Conservation (phyloP, 1,140 invertebrate species). For the Drosophila tsacasi region DNA sequence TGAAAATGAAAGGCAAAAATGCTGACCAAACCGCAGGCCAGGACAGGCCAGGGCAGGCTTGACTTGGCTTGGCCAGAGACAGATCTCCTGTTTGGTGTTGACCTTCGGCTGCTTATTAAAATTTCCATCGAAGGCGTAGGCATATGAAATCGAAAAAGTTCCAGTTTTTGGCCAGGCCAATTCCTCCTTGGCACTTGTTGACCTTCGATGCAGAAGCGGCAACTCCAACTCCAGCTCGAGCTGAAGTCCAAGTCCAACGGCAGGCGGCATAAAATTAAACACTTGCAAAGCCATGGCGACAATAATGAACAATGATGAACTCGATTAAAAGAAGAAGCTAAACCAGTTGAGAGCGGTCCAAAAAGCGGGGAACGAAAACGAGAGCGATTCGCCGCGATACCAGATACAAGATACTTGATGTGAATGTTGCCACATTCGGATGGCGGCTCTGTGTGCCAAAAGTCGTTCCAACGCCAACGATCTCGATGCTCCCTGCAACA, state of each 20-base stretch:
- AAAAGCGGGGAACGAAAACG: slow-evolving; percentile 46
- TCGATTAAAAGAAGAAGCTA: slow-evolving; percentile 76
- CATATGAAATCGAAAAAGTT: slow-evolving; percentile 49
- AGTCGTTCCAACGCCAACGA: slow-evolving; percentile 54
- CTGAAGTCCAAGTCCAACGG: slow-evolving; percentile 17
- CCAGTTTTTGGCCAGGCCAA: slow-evolving; percentile 73
- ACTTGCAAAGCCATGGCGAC: slow-evolving; percentile 75
- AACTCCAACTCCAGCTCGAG: neutral
- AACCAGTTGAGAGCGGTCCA: slow-evolving; percentile 66
- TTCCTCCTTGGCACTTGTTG: slow-evolving; percentile 80
- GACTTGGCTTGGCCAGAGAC: slow-evolving; percentile 24
- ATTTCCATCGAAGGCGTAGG: slow-evolving; percentile 80
- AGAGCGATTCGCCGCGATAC: slow-evolving; percentile 62
- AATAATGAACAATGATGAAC: slow-evolving; percentile 83
- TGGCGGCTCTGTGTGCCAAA: slow-evolving; percentile 56
- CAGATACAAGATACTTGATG: slow-evolving; percentile 64
- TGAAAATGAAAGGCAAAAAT: slow-evolving; percentile 64
- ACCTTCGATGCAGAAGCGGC: slow-evolving; percentile 70
- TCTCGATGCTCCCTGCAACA: slow-evolving; percentile 56
- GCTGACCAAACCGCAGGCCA: slow-evolving; percentile 64
- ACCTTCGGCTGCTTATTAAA: slow-evolving; percentile 78
- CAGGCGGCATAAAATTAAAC: slow-evolving; percentile 82
- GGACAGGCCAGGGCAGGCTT: neutral
- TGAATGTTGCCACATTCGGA: slow-evolving; percentile 53
- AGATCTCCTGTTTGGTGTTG: slow-evolving; percentile 64